Percentiles rank a stretch among this genome's conserved stretches.
Evolutionary conservation across 2,113 vertebrate species (phyloP).

Genomic region (Leucopternis melanops): DNA sequence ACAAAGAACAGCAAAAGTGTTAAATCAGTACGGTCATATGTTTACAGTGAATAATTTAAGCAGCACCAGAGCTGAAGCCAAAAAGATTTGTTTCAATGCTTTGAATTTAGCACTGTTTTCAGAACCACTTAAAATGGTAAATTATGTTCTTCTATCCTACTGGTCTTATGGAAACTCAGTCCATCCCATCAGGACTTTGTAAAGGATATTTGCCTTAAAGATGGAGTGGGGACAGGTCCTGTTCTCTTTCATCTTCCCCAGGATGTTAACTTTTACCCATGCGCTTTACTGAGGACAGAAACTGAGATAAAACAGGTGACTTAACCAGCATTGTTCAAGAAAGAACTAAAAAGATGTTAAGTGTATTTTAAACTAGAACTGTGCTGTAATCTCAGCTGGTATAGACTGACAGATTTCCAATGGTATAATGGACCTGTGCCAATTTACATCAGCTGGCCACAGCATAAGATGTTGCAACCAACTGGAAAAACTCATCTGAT

Average conservation of each 20-base stretch:
- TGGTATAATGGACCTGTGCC: not conserved
- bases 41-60: constrained; percentile 36
- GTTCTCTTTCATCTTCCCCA: not conserved
- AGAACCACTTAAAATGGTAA: not conserved
- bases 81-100: not conserved
- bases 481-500: constrained; percentile 16
- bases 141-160: not conserved
- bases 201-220: not conserved
- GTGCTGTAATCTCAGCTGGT: not conserved
- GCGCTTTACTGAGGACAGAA: not conserved
- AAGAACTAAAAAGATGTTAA: not conserved
- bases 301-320: not conserved
- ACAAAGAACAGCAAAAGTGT: not conserved
- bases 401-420: not conserved
- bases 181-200: not conserved
- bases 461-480: constrained; percentile 37
- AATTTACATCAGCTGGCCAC: constrained; percentile 36
- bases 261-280: not conserved
- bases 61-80: not conserved
- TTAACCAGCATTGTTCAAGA: not conserved
- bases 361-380: not conserved
- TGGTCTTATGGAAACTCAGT: not conserved
- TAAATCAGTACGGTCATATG: not conserved
- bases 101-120: not conserved
- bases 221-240: not conserved